Percentiles rank a stretch among this genome's conserved stretches.
Evolutionary conservation across 2,888 invertebrate species (phyloP).

Genomic region (Cataglyphis rosenhaueri): DNA sequence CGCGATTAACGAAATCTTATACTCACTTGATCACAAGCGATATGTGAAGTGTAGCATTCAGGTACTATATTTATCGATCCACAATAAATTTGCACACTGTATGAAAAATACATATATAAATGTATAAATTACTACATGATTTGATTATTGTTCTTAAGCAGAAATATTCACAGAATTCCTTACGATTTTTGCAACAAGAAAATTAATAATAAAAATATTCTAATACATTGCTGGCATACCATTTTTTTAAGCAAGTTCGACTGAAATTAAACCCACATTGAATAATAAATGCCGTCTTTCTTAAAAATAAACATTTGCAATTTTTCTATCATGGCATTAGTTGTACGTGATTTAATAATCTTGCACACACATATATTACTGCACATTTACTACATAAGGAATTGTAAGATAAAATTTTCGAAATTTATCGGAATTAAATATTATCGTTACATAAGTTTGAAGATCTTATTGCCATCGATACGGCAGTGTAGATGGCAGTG

Average conservation of each 20-base stretch:
- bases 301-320: conserved; percentile 20
- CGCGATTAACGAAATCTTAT: conserved; percentile 28
- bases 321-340: not conserved
- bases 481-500: conserved; percentile 71
- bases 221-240: conserved; percentile 51
- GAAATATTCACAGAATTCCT: conserved; percentile 65
- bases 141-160: conserved; percentile 67
- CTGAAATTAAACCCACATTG: conserved; percentile 1
- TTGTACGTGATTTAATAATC: conserved; percentile 23
- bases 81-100: conserved; percentile 70
- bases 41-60: conserved; percentile 45
- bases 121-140: conserved; percentile 73
- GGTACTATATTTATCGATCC: conserved; percentile 60
- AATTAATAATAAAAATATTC: conserved; percentile 72
- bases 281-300: conserved; percentile 15
- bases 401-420: conserved; percentile 43
- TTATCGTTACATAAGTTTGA: conserved; percentile 55
- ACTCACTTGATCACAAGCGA: conserved; percentile 37
- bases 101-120: conserved; percentile 81
- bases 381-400: conserved; percentile 38
- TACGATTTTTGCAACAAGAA: conserved; percentile 53
- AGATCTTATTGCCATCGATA: conserved; percentile 58
- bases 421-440: conserved; percentile 61
- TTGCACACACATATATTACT: conserved; percentile 32
- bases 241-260: not conserved